Base-by-base conservation (phyloP, 2,888 invertebrate genomes). In the Machimus rusticus region DNA sequence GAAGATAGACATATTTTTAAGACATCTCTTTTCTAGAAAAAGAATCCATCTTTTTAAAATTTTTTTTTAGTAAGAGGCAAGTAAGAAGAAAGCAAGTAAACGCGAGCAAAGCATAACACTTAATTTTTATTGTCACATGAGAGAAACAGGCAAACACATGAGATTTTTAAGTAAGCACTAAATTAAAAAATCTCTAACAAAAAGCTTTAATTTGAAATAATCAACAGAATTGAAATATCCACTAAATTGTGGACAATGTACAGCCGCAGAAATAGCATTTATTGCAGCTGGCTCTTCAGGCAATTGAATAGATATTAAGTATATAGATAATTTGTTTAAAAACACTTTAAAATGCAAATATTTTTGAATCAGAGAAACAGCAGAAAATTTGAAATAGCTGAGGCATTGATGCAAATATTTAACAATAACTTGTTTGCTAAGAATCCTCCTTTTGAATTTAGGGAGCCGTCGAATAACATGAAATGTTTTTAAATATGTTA, bases 91-190 rank as follows among this genome's bases (percentile, higher is more conserved):
- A 82, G 82, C 82, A 82, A 82, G 82, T 82, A 34, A 82, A 82
- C 82, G 82, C 57, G 82, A 51, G 82, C 82, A 82, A 82, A 82
- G 82, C 82, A 82, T 66, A 82, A 82, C 82, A 82, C 34, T 57
- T 82, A 82, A 57, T 16, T 66, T 82, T 82, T 37, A 76, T 76
- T 76, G n/a, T 82, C 55, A 82, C 82, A 82, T n/a, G 82, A 55
- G 55, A 37, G 23, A 82, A 82, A 82, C 79, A 82, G 19, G 82
- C 82, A 82, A 82, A 82, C 57, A 82, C 23, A 37, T 66, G 82
- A 23, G 51, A 14, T 66, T n/a, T 37, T 82, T 66, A 82, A 82
- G 81, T 82, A 82, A 82, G 81, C 81, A 81, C 9, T 66, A n/a
- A 81, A 55, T 81, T 51, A 81, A 16, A 51, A 51, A 81, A n/a